A percentile compares a stretch with the other conserved stretches of the same genome.
Evolutionary conservation across 2,888 invertebrate genomes (phyloP).

Genomic region (Sesia apiformis): DNA sequence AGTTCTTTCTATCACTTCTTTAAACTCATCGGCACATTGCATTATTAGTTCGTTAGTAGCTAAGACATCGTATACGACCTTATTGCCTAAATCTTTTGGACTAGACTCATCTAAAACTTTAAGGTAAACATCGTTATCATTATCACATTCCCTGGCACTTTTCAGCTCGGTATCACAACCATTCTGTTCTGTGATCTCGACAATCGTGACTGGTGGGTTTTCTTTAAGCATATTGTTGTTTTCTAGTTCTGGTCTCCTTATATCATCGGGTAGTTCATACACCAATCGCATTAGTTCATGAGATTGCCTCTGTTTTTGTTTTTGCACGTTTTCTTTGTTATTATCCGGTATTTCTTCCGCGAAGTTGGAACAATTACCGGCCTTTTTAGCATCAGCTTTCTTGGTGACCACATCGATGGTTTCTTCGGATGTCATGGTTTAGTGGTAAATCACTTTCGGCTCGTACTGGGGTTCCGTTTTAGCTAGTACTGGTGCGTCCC

Average conservation of each 20-base stretch:
- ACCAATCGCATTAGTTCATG: slow-evolving; percentile 64
- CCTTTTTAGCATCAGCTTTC: slow-evolving; percentile 47
- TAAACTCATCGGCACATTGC: slow-evolving; percentile 48
- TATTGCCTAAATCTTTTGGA: slow-evolving; percentile 56
- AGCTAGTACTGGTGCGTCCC: slow-evolving; percentile 17
- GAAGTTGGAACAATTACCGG: slow-evolving; percentile 34
- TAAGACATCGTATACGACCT: slow-evolving; percentile 51
- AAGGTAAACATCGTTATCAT: slow-evolving; percentile 29
- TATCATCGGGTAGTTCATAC: slow-evolving; percentile 63
- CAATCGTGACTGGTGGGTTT: slow-evolving; percentile 61
- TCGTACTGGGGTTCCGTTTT: not conserved
- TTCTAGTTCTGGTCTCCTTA: slow-evolving; percentile 32
- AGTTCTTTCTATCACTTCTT: slow-evolving; percentile 53
- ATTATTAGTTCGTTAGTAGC: slow-evolving; percentile 47
- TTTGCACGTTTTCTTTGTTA: slow-evolving; percentile 34
- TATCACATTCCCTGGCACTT: slow-evolving; percentile 40
- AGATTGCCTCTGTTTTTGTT: slow-evolving; percentile 33
- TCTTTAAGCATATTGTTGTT: slow-evolving; percentile 61
- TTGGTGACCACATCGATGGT: slow-evolving; percentile 54
- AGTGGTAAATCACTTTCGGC: slow-evolving; percentile 6
- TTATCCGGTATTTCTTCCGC: slow-evolving; percentile 36
- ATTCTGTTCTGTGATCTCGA: slow-evolving; percentile 64
- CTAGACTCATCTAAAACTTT: slow-evolving; percentile 38
- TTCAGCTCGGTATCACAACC: slow-evolving; percentile 58
- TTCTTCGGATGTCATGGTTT: slow-evolving; percentile 66